Evolutionary conservation across 37 sponge, comb jelly and placozoan species (phyloP), one percentile per base, ranked within the genome.

Genomic region (Haliclona indistincta): DNA sequence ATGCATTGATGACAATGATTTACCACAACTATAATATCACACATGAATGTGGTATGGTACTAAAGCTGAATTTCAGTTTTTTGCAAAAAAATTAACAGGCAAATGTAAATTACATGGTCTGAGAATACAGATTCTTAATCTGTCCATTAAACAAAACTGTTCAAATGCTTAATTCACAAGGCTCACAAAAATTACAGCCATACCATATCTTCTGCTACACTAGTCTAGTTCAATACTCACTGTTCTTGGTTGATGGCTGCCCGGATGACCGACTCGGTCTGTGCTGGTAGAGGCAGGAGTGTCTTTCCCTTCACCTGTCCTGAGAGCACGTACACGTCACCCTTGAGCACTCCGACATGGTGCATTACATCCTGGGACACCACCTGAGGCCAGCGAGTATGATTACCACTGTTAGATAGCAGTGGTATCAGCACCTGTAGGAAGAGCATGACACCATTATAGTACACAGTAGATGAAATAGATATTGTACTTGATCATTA

Each of bases 231-330:
- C 13, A 17, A 17, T 10, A 47, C 51, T 47, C 15, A 47, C 51
- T 47, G 13, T 47, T 10, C 51, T 47, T 47, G 51, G 10, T 17
- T 10, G 13, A 17, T 15, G 10, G 79, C 89, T 32, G 80, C 89
- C 60, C 78, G 85, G 20, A 75, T 68, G 11, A 89, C 75, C 25
- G 34, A 71, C 43, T 88, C 89, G 20, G 97, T 70, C 54, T 91
- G 85, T 19, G 91, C 81, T 3, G 98, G 93, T 10, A 97, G 79
- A 6, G 98, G 98, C 5, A 97, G 87, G 19, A 97, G 83, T 8
- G 98, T 97, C 40, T 77, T 83, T 36, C 98, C 98, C 71, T 95
- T 97, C 39, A 97, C 98, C 67, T 95, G 95, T 7, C 98, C 98
- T 42, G 87, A 87, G 35, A 97, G 53, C 38, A 95, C 88, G 32